These are phyloP conservation scores for Bombus vancouverensis DNA, from an alignment of 1,140 invertebrate genomes.

Conservation along the genomic window DNA sequence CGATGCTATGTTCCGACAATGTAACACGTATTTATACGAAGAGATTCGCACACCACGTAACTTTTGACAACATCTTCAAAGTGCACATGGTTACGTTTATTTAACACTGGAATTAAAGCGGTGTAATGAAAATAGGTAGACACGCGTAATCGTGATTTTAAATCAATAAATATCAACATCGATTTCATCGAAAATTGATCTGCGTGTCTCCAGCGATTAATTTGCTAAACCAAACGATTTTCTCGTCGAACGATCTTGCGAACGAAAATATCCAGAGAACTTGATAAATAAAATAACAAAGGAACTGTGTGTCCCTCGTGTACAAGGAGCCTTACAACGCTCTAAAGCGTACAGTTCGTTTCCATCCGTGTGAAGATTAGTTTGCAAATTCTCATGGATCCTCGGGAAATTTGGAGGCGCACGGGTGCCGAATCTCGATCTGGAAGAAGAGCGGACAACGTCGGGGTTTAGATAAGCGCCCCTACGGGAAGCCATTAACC, in stretches of 20 bases:
- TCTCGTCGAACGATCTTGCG: no score
- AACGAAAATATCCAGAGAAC: no score
- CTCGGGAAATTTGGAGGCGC: neutral
- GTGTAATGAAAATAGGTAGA: neutral
- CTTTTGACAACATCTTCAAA: no score
- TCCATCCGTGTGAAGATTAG: neutral
- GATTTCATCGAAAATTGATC: neutral
- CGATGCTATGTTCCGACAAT: neutral
- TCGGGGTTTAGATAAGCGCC: constrained; percentile 26
- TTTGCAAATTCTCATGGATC: neutral
- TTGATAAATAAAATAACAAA: neutral
- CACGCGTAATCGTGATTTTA: neutral
- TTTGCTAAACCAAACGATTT: neutral
- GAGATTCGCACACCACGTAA: no score
- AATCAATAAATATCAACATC: neutral
- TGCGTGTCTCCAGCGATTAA: no score
- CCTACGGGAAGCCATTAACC: constrained; percentile 33
- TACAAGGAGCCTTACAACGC: neutral
- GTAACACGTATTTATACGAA: no score
- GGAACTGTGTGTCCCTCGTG: no score
- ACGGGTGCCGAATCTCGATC: neutral
- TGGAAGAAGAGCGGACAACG: neutral
- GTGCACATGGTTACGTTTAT: no score
- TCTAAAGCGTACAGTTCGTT: neutral
- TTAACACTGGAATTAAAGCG: neutral